Conservation (phyloP, 2,888 invertebrate species). For the Rhimphoctona megacephalus region DNA sequence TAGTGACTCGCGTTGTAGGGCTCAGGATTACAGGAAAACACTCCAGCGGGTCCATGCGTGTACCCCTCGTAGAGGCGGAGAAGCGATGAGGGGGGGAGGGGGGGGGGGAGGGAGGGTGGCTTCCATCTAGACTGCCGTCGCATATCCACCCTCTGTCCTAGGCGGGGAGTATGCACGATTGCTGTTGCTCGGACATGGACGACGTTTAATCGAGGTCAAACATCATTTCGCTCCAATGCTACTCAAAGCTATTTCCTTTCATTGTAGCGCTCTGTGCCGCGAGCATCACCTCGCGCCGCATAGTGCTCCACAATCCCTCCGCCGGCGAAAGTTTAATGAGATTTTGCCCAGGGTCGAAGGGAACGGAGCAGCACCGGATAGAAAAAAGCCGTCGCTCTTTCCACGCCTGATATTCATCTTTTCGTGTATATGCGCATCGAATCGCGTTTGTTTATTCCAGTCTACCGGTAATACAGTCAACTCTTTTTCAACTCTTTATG, state of each 20-base stretch:
- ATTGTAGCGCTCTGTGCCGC: constrained; percentile 37
- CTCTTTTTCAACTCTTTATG: not conserved
- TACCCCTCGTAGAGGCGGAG: not conserved
- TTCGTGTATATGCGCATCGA: not conserved
- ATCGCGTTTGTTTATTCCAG: constrained; percentile 7
- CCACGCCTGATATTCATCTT: not conserved
- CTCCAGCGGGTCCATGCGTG: not conserved
- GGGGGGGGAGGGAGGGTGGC: too few relatives aligned
- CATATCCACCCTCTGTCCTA: not conserved
- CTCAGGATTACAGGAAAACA: not conserved
- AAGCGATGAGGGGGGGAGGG: not conserved
- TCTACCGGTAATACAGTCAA: not conserved
- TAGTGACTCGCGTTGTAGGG: not conserved
- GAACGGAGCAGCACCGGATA: constrained; percentile 14
- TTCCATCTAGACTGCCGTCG: not conserved
- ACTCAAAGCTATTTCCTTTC: constrained; percentile 66
- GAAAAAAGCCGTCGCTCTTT: constrained; percentile 24
- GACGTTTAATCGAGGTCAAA: constrained; percentile 66
- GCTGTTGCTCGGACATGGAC: constrained; percentile 21
- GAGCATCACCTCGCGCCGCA: constrained; percentile 10
- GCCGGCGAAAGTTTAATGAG: constrained; percentile 69
- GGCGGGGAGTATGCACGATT: constrained; percentile 8
- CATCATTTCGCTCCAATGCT: constrained; percentile 63
- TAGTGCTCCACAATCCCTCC: constrained; percentile 52
- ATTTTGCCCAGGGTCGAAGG: constrained; percentile 55